Base-by-base conservation (phyloP, 1,140 invertebrate genomes). In the Drosophila seguyi region DNA sequence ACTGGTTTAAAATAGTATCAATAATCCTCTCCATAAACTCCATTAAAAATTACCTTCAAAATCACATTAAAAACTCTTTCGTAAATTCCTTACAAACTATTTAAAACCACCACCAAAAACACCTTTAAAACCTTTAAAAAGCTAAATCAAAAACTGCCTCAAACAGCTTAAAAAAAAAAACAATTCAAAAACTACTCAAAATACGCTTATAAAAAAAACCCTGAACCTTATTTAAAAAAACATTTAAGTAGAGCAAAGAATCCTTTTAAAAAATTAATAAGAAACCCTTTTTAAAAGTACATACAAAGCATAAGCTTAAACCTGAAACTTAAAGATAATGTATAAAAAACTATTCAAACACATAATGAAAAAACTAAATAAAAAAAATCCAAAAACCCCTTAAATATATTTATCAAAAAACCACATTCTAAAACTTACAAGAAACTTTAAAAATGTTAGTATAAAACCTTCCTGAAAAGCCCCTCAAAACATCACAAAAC, bases 361-460 rank as follows among this genome's bases (percentile, higher is more conserved):
- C 4, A 16, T 6, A 16, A n/a, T 41, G 7, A 31, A 3, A 31
- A 10, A 7, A 10, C 29, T 31, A 8, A 18, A 42, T 18, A 11
- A 0, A 5, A 18, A 18, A 0, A 42, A 4, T 11, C 18, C 11
- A 47, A 16, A 25, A 16, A n/a, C 14, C 0, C 0, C 1, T 0
- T 5, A 0, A 47, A 27, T 13, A 20, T 18, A 20, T 11, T 18
- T 2, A 11, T 31, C 1, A 31, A 31, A 4, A 38, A 6, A 44
- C 1, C 4, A 2, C 5, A 5, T 10, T n/a, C 3, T 6, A 13
- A 44, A 44, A 44, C n/a, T 11, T 18, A 2, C 20, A 47, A 6
- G 3, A 42, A 20, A 16, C 2, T 6, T 5, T 2, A 22, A 14
- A 25, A 45, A 45, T 16, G 16, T 0, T 7, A 6, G 1, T 3